Conservation (phyloP, 1,140 invertebrate genomes). For the Pristionchus pacificus region DNA sequence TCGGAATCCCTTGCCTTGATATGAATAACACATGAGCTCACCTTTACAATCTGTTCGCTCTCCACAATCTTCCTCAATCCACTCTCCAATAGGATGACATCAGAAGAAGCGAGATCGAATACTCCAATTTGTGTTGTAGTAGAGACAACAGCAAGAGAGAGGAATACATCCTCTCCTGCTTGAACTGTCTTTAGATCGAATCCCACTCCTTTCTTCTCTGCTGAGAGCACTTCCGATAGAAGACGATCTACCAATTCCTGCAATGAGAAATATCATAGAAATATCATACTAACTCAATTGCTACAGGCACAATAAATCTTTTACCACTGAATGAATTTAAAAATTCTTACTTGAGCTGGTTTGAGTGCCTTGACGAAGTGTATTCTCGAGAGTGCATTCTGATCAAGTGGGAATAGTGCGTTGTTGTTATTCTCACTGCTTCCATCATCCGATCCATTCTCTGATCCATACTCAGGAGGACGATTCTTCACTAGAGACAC, state of each 20-base stretch:
- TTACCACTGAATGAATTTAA: too few species aligned
- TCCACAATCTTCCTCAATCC: slow-evolving; percentile 77
- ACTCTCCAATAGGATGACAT: slow-evolving; percentile 72
- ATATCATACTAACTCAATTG: not conserved
- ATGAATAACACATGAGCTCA: slow-evolving; percentile 51
- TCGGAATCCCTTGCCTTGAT: too few species aligned
- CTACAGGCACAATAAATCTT: not conserved
- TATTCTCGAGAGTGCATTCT: slow-evolving; percentile 48
- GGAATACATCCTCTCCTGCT: slow-evolving; percentile 44
- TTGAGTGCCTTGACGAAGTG: slow-evolving; percentile 51
- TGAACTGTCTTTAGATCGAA: slow-evolving; percentile 53
- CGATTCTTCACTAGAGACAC: slow-evolving; percentile 51
- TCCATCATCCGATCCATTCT: slow-evolving; percentile 53
- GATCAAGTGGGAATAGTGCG: slow-evolving; percentile 51
- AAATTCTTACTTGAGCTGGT: slow-evolving; percentile 36
- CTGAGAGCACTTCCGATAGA: slow-evolving; percentile 31
- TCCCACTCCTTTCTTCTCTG: slow-evolving; percentile 40
- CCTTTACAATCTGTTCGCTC: slow-evolving; percentile 77
- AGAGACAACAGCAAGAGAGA: slow-evolving; percentile 51
- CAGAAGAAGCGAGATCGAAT: slow-evolving; percentile 82
- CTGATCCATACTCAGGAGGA: slow-evolving; percentile 53
- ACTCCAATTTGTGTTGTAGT: slow-evolving; percentile 63
- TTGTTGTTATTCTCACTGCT: slow-evolving; percentile 45
- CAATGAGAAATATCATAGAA: slow-evolving; percentile 17
- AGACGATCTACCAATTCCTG: slow-evolving; percentile 31